A percentile compares a stretch with the other conserved stretches of the same genome.
These are phyloP conservation scores for Alfaro cultratus DNA, from an alignment of 2,797 vertebrate genomes.

Conservation along the genomic window DNA sequence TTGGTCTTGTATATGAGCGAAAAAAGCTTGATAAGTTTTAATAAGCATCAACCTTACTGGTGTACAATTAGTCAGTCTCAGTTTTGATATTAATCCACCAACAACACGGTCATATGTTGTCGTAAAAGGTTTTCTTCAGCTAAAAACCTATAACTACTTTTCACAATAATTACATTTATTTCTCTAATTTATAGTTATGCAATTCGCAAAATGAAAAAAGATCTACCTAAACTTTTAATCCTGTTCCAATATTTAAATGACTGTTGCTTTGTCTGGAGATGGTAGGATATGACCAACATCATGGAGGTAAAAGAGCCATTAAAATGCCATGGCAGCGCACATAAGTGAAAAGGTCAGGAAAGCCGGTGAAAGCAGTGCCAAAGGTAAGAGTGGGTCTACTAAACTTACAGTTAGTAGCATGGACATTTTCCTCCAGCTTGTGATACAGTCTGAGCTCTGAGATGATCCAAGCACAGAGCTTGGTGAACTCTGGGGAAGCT, in stretches of 20 bases:
- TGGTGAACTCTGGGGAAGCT: constrained; percentile 93
- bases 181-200: neutral
- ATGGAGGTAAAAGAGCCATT: neutral
- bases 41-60: neutral
- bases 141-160: neutral
- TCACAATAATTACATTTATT: neutral
- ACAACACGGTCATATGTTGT: neutral
- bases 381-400: neutral
- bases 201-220: neutral
- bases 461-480: constrained; percentile 94
- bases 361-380: neutral
- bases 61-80: neutral
- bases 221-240: neutral
- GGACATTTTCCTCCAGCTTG: constrained; percentile 94
- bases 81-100: neutral
- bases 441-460: constrained; percentile 91
- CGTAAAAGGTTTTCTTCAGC: neutral
- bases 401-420: constrained; percentile 94
- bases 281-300: neutral
- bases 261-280: neutral
- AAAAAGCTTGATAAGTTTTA: neutral
- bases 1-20: neutral
- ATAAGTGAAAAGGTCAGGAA: neutral
- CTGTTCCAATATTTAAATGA: neutral
- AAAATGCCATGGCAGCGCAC: neutral